Evolutionary conservation across 2,888 invertebrate species (phyloP), one percentile per base, ranked within the genome.

Genomic region (Lasioglossum oenotherae): DNA sequence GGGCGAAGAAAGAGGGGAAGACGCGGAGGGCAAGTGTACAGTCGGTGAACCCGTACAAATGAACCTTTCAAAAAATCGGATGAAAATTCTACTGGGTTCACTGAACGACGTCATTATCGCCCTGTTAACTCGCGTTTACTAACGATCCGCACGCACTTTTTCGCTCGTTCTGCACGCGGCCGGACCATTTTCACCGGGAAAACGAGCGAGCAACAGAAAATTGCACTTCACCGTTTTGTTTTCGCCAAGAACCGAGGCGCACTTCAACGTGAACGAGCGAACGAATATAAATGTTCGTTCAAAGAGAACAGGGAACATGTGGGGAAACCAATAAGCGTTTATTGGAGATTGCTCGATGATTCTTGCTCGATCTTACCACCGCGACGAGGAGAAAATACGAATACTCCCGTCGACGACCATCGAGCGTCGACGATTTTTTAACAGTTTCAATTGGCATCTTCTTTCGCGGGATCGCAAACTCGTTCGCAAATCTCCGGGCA

Each of bases 21-120:
- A 41, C 27, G 67, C 12, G 31, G 10, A 38, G 38, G 44, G 46
- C 81, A 64, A 64, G 64, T 64, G 72, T 74, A 80, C 53, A 74
- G 80, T 41, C 78, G 78, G 78, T 57, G 49, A 23, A 74, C 78
- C 35, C 79, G 88, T 78, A 78, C 81, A 84, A 89, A 84, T 72
- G 90, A 89, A 89, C 72, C 85, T 88, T 84, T 87, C 82, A 78
- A 85, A 88, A 86, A 89, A 89, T 87, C 84, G 84, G 86, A 91
- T 87, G 83, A 84, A 91, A 90, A 79, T 88, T 38, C 77, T 72
- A 77, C 31, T 71, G 44, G 41, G 74, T 60, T 53, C 79, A 78
- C 53, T 78, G 86, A 91, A 89, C 84, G 88, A 91, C 90, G 87
- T 91, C 90, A 88, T 91, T 91, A 91, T 92, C 89, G 89, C 76